Evolutionary conservation across 2,113 vertebrate species (phyloP), one percentile per base, ranked within the genome.

Genomic region (Muntiacus reevesi): DNA sequence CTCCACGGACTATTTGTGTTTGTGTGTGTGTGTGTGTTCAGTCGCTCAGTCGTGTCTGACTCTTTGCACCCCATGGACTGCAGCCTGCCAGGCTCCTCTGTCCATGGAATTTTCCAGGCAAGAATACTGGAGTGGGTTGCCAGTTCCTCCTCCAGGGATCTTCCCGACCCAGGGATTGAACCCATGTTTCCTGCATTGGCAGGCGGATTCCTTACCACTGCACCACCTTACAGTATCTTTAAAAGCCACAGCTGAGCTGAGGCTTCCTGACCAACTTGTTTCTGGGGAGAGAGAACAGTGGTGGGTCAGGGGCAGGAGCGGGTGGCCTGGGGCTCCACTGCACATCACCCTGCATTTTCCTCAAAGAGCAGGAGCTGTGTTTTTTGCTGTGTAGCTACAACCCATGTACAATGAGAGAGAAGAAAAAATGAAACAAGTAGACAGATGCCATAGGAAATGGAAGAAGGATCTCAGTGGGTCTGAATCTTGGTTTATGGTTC

Each of bases 31-130:
- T 40, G 11, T 40, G 36, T 74, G 21, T 40, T 40, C 67, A 71
- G 36, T 74, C 0, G 0, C 71, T 76, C 36, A 76, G 5, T 76
- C 23, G 0, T 43, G 23, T 43, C 36, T 13, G 5, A 76, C 36
- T 76, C 71, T 43, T 76, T 76, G 23, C 12, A 27, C 36, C 11
- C 21, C 36, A 27, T 76, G 36, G 23, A 14, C 71, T 76, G 40
- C 27, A 76, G 71, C 71, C 40, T 0, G 0, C 40, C 71, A 76
- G 36, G 40, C 40, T 76, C 40, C 23, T 76, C 71, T 76, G 40
- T 76, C 71, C 40, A 27, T 27, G 40, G 23, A 3, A 15, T 27
- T 43, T 76, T 15, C 71, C 40, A 43, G 40, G 23, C 71, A 43
- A 27, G 71, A 76, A 43, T 15, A 43, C 21, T 43, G 40, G 23